Evolutionary conservation across 64 coral and sea anemone genomes (phyloP), one percentile per base, ranked within the genome.

Genomic region (Actinia tenebrosa): DNA sequence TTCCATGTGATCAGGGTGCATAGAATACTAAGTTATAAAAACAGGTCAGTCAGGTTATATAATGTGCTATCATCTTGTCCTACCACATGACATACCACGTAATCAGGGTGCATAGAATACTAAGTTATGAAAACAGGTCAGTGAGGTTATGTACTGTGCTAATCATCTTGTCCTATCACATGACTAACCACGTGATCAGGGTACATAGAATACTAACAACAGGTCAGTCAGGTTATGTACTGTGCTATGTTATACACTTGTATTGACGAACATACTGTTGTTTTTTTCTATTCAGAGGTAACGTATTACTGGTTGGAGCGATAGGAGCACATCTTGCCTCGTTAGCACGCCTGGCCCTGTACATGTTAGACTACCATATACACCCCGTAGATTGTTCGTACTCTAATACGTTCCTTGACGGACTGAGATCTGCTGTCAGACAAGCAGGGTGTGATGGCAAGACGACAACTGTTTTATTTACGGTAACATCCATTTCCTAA

Each of bases 371-470:
- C 46, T 95, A 98, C 56, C 68, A 77, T 13, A 71, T 98, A n/a
- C 96, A 98, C 45, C 81, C 93, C 56, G 90, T 99, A 16, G 97
- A 99, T 88, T 99, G 93, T 60, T 93, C 90, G 10, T 91, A 92
- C 45, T 86, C 85, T 11, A 92, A 92, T 82, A 92, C 97, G 0
- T 95, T 99, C 82, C 93, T 99, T n/a, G 97, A 99, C 79, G 90
- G 96, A 16, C 85, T 98, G 52, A 64, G 96, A 45, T 94, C 96
- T 19, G 96, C 96, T 56, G 96, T 98, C 7, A 89, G 96, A 55
- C 89, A 92, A 82, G 96, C 96, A 82, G 96, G 96, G 3, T 98
- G 96, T 88, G 96, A 98, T 83, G 96, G 96, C 46, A 98, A 98
- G 64, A 98, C 96, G 20, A 98, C 96, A 0, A 98, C 96, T 37